Evolutionary conservation across 2,113 vertebrate species (phyloP).

Genomic region (Dicerorhinus sumatrensis): DNA sequence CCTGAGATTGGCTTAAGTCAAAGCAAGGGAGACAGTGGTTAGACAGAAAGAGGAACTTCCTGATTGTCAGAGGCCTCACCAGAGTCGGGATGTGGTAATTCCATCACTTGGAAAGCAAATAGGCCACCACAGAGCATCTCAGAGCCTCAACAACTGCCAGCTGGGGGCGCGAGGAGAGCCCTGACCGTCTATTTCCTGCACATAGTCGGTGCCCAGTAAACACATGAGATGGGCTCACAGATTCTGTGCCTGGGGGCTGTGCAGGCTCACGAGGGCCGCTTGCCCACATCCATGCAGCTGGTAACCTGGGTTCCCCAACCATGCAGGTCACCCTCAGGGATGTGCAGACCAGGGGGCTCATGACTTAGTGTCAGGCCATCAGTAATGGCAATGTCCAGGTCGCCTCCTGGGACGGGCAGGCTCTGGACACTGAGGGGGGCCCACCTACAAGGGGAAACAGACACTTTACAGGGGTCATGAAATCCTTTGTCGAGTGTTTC

Average conservation of each 20-base stretch:
- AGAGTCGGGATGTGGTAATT: neutral
- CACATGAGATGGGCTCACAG: neutral
- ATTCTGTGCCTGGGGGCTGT: neutral
- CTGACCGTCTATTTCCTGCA: neutral
- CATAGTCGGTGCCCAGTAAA: neutral
- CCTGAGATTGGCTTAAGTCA: neutral
- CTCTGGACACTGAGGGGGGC: neutral
- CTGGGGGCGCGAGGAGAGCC: neutral
- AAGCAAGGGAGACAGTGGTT: neutral
- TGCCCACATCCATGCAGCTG: neutral
- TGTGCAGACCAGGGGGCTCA: slow-evolving; percentile 86
- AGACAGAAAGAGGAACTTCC: neutral
- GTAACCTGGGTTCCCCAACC: slow-evolving; percentile 76
- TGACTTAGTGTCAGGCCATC: slow-evolving; percentile 88
- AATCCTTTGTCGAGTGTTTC: neutral
- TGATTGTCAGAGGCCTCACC: neutral
- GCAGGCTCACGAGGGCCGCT: neutral
- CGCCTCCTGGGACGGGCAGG: slow-evolving; percentile 90
- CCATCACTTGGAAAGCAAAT: neutral
- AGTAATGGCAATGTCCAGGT: slow-evolving; percentile 89
- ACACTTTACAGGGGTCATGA: no score
- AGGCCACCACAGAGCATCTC: neutral
- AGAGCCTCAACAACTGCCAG: no score
- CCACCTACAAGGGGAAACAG: neutral
- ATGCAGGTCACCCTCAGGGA: slow-evolving; percentile 92